Conservation (phyloP, 2,888 invertebrate genomes). For the Phengaris alcon region DNA sequence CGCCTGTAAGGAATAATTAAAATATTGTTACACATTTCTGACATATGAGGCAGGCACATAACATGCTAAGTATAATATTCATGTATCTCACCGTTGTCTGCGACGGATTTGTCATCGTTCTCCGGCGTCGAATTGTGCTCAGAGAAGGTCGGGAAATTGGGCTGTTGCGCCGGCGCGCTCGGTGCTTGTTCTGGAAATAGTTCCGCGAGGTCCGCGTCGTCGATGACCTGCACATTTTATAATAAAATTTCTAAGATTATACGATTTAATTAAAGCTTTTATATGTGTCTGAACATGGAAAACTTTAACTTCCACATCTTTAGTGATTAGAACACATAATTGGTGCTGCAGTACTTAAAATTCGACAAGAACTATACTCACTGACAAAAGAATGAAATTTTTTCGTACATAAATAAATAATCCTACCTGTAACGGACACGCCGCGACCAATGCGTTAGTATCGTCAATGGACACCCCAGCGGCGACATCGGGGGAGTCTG, state of each 20-base stretch:
- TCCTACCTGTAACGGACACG: conserved; percentile 77
- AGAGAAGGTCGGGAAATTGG: conserved; percentile 78
- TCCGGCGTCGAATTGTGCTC: conserved; percentile 64
- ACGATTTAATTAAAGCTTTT: neutral
- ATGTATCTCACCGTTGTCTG: conserved; percentile 64
- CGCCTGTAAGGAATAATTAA: conserved; percentile 58
- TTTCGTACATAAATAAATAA: neutral
- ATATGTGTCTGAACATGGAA: neutral
- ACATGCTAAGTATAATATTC: neutral
- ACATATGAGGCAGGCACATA: neutral
- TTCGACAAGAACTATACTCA: no score
- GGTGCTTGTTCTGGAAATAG: conserved; percentile 85
- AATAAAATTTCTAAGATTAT: conserved; percentile 33
- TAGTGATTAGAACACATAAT: no score
- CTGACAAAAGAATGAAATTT: neutral
- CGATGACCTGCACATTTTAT: conserved; percentile 79
- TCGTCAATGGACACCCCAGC: conserved; percentile 71
- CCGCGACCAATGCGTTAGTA: conserved; percentile 77
- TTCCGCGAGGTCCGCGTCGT: conserved; percentile 88
- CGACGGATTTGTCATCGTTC: conserved; percentile 72
- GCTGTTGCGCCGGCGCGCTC: conserved; percentile 79
- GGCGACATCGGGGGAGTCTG: conserved; percentile 68
- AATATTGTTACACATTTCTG: neutral
- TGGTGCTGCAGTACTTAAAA: no score
- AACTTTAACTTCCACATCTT: no score